A percentile compares a stretch with the other conserved stretches of the same genome.
phyloP scores from a whole-genome alignment of 2,888 invertebrate genomes.

The Orthosia gothica region DNA sequence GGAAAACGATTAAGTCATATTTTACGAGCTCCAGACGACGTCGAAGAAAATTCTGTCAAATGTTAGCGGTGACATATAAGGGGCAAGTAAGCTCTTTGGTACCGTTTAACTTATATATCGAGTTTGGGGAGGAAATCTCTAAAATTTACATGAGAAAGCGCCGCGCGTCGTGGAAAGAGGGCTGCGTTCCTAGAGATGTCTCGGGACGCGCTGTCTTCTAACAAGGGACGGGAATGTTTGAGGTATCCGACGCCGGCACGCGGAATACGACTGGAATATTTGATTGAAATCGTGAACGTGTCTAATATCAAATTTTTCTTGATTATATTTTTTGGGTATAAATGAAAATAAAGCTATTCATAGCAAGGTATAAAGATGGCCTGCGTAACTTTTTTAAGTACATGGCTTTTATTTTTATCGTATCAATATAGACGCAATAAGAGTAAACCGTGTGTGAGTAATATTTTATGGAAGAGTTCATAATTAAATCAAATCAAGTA shows the following conservation, averaged over 20 bases:
- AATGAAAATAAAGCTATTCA: slow-evolving; percentile 19
- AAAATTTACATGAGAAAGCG: slow-evolving; percentile 89
- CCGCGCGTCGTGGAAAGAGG: slow-evolving; percentile 76
- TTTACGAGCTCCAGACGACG: slow-evolving; percentile 33
- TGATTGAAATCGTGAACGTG: slow-evolving; percentile 84
- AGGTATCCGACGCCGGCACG: slow-evolving; percentile 83
- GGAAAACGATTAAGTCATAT: slow-evolving; percentile 50
- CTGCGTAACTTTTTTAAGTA: slow-evolving; percentile 14
- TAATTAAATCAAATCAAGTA: slow-evolving; percentile 32
- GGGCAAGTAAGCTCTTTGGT: slow-evolving; percentile 71
- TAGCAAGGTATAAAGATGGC: neutral
- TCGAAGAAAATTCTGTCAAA: slow-evolving; percentile 43
- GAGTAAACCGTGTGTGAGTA: neutral
- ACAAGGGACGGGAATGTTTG: slow-evolving; percentile 87
- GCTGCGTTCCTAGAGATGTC: slow-evolving; percentile 76
- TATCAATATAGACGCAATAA: neutral
- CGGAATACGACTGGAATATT: slow-evolving; percentile 84
- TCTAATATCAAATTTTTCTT: slow-evolving; percentile 80
- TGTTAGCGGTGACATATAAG: slow-evolving; percentile 63
- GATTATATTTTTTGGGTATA: slow-evolving; percentile 57
- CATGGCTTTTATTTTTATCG: neutral
- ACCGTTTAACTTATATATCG: slow-evolving; percentile 84
- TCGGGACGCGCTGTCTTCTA: slow-evolving; percentile 77
- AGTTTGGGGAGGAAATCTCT: slow-evolving; percentile 85
- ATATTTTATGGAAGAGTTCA: neutral